Evolutionary conservation across 2,888 invertebrate species (phyloP).

Genomic region (Ochropacha duplaris): DNA sequence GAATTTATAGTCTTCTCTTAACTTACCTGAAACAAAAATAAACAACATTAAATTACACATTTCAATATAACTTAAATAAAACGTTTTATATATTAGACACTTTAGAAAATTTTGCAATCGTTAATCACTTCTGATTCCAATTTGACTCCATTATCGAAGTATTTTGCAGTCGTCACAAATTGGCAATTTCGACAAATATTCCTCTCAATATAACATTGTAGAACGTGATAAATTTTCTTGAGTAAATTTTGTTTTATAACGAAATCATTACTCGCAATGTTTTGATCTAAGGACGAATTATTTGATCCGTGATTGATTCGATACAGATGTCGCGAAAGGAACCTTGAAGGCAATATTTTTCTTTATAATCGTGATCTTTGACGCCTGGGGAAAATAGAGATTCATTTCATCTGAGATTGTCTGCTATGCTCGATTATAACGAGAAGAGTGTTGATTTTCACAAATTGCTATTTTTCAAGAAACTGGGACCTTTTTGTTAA

Average conservation of each 20-base stretch:
- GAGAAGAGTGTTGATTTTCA: neutral
- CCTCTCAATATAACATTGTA: slow-evolving; percentile 30
- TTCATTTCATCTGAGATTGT: neutral
- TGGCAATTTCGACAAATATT: slow-evolving; percentile 36
- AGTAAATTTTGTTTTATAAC: slow-evolving; percentile 40
- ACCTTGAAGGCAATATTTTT: slow-evolving; percentile 17
- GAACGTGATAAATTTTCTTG: slow-evolving; percentile 42
- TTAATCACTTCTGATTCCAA: neutral
- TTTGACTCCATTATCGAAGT: slow-evolving; percentile 1
- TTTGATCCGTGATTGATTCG: slow-evolving; percentile 35
- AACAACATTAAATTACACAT: neutral
- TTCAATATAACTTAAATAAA: neutral
- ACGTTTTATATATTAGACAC: too few relatives aligned
- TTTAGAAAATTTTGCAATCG: neutral
- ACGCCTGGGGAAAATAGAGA: neutral
- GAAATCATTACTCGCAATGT: slow-evolving; percentile 28
- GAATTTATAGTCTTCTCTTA: neutral
- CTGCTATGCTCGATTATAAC: neutral
- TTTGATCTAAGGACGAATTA: slow-evolving; percentile 32
- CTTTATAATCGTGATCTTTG: slow-evolving; percentile 15
- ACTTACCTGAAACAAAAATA: neutral
- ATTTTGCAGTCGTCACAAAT: slow-evolving; percentile 25
- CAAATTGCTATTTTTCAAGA: neutral
- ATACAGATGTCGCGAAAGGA: slow-evolving; percentile 34
- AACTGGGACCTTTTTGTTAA: too few relatives aligned